A percentile compares a stretch with the other conserved stretches of the same genome.
Conservation (phyloP, 2,797 vertebrate genomes). For the Chanos chanos region DNA sequence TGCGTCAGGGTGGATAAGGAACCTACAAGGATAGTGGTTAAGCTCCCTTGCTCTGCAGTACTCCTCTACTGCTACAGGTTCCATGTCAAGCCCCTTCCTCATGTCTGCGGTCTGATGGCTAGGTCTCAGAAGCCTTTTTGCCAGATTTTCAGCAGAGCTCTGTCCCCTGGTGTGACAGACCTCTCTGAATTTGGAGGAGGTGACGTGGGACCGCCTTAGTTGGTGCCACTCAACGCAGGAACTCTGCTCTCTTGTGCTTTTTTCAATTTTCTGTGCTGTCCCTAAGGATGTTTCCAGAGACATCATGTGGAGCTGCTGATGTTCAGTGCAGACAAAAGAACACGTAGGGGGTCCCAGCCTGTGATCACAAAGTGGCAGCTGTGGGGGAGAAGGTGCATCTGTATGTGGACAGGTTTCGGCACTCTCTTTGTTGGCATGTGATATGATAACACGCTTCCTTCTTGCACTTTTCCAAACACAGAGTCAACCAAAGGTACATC, state of each 20-base stretch:
- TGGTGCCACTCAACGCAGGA: background rate
- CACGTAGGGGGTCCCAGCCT: background rate
- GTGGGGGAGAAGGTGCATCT: constrained; percentile 3
- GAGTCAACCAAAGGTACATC: constrained; percentile 1
- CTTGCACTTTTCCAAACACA: background rate
- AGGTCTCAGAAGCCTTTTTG: too few relatives aligned
- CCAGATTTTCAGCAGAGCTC: too few relatives aligned
- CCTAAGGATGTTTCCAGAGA: constrained; percentile 3
- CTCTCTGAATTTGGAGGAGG: background rate
- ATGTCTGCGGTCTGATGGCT: too few relatives aligned
- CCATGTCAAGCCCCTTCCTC: background rate
- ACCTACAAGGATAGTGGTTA: too few relatives aligned
- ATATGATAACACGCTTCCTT: constrained; percentile 16
- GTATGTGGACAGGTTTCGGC: background rate
- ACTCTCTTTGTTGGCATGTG: constrained; percentile 1
- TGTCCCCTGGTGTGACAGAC: background rate
- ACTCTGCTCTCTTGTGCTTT: background rate
- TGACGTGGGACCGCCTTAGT: background rate
- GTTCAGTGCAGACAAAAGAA: background rate
- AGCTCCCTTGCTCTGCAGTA: background rate
- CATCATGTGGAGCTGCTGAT: background rate
- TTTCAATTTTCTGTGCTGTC: background rate
- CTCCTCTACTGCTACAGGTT: background rate
- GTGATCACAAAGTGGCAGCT: background rate
- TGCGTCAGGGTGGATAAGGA: constrained; percentile 22